Conservation (phyloP, 2,888 invertebrate genomes). For the Epinotia nisella region DNA sequence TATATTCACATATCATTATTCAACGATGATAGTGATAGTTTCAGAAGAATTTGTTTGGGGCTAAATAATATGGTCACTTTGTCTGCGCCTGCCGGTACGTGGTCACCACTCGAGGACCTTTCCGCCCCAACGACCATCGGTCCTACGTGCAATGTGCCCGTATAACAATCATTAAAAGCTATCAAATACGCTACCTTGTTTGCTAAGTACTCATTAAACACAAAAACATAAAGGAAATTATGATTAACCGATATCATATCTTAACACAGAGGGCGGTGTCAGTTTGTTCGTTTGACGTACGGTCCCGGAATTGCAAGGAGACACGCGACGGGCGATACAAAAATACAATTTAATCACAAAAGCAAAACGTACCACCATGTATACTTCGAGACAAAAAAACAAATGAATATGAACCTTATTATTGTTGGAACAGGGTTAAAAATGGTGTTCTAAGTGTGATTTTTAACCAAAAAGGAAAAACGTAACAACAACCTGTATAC, state of each 20-base stretch:
- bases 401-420: background rate
- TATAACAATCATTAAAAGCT: background rate
- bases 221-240: conserved; percentile 17
- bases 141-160: too few relatives aligned
- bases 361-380: background rate
- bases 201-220: conserved; percentile 5
- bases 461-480: background rate
- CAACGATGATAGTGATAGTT: too few relatives aligned
- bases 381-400: background rate
- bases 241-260: conserved; percentile 29
- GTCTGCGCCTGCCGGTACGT: too few relatives aligned
- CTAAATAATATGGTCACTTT: too few relatives aligned
- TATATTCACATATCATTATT: too few relatives aligned
- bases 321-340: conserved; percentile 28
- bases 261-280: conserved; percentile 26
- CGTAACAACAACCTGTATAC: background rate
- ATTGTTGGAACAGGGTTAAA: background rate
- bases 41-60: too few relatives aligned
- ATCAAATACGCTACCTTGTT: background rate
- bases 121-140: too few relatives aligned
- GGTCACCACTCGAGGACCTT: too few relatives aligned
- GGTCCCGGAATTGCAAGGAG: conserved; percentile 18
- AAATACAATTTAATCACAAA: background rate
- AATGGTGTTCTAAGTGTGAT: background rate
- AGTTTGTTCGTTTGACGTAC: conserved; percentile 4